Evolutionary conservation across 2,888 invertebrate genomes (phyloP), one percentile per base, ranked within the genome.

Genomic region (Willowsia nigromaculata): DNA sequence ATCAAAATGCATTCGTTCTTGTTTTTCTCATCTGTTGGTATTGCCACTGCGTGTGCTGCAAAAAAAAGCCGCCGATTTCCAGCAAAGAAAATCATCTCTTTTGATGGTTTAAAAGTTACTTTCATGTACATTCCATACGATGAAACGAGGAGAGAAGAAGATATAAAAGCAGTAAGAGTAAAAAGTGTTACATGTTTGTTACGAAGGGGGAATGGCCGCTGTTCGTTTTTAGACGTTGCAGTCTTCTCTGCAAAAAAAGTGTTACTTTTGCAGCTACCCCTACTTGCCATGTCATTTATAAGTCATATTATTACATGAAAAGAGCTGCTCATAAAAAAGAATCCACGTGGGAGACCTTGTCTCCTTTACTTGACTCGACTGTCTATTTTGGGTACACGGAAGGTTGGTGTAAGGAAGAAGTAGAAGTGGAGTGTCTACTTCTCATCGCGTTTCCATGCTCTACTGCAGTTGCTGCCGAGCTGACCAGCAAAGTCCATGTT

Each of bases 261-360:
- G 82, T 43, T 65, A 82, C 33, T 65, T 71, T 71, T 71, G 82
- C 82, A 47, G 65, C 47, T 82, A 40, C 65, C 30, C n/a, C 65
- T 37, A 47, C 82, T 25, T 47, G 62, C 40, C 85, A 76, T 85
- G 85, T 85, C 85, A 85, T 85, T 85, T 85, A 78, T 85, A 85
- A 85, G 85, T 85, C 85, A 78, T 85, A 85, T 85, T 85, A 85
- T 85, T 85, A 50, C 85, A 62, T 50, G 43, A 76, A 59, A 76
- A 50, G 76, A 78, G 59, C 22, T 50, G 33, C 85, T 78, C 85
- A 78, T 62, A 85, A 85, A 78, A 80, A 85, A 47, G 85, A 76
- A 62, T 62, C 76, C 85, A 85, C 85, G 85, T 85, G 85, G 85
- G 85, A 76, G 85, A 85, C 85, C 85, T 78, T 85, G 85, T 85